These are phyloP conservation scores for Volucella inanis DNA, from an alignment of 2,888 invertebrate species.

Conservation along the genomic window DNA sequence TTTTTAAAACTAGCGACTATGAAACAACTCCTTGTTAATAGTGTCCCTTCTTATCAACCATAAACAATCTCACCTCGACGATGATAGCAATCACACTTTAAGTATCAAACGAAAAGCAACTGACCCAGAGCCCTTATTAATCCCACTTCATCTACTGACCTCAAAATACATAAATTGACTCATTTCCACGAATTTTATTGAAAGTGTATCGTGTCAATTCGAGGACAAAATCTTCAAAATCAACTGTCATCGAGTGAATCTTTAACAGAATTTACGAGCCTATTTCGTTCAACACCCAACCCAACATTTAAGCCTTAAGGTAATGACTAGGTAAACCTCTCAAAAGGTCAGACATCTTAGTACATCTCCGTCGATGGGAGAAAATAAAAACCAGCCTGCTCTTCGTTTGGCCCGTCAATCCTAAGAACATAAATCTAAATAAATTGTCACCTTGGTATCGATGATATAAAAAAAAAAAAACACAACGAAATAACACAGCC, in stretches of 20 bases:
- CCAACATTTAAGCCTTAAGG: constrained; percentile 22
- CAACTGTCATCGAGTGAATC: constrained; percentile 63
- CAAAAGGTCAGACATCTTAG: constrained; percentile 60
- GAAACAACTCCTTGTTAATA: constrained; percentile 41
- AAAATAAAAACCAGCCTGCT: constrained; percentile 31
- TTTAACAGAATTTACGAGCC: constrained; percentile 61
- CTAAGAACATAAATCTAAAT: constrained; percentile 70
- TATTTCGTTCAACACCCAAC: constrained; percentile 33
- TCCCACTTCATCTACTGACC: constrained; percentile 47
- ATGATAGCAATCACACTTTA: constrained; percentile 64
- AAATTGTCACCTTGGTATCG: constrained; percentile 68
- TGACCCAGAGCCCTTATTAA: constrained; percentile 31
- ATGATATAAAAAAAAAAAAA: neutral
- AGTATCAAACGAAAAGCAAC: constrained; percentile 35
- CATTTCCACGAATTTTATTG: constrained; percentile 61
- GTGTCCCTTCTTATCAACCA: constrained; percentile 27
- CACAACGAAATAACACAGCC: constrained; percentile 9
- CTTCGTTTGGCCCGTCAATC: constrained; percentile 19
- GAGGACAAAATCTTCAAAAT: constrained; percentile 52
- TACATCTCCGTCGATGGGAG: constrained; percentile 1
- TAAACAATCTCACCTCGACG: constrained; percentile 53
- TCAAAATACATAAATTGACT: constrained; percentile 71
- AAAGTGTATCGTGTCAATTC: constrained; percentile 16
- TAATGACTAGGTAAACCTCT: constrained; percentile 67
- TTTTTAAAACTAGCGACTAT: constrained; percentile 43